These are phyloP conservation scores for Gallinago jamesoni DNA, from an alignment of 2,113 vertebrate species.

Conservation along the genomic window DNA sequence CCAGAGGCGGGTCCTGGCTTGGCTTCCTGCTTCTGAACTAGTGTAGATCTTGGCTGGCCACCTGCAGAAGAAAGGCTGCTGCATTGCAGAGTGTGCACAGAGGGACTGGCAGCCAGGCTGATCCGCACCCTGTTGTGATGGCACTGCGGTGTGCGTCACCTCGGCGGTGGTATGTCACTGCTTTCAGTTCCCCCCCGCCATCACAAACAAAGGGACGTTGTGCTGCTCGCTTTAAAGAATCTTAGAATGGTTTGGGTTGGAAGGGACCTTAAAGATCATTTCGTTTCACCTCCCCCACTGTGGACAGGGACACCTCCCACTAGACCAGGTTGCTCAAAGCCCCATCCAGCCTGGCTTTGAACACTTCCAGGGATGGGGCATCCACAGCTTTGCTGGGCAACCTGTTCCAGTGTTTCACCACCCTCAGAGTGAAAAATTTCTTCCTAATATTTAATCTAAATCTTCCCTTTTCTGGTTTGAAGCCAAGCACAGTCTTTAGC, in stretches of 20 bases:
- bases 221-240: not conserved
- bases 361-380: not conserved
- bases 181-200: not conserved
- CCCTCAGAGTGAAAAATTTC: not conserved
- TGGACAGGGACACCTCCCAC: not conserved
- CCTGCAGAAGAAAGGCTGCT: not conserved
- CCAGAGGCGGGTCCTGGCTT: not conserved
- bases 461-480: not conserved
- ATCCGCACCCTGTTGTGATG: not conserved
- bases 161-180: not conserved
- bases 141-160: not conserved
- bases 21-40: not conserved
- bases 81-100: not conserved
- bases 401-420: not conserved
- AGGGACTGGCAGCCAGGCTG: not conserved
- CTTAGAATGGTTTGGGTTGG: not conserved
- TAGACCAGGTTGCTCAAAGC: not conserved
- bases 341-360: not conserved
- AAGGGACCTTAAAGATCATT: not conserved
- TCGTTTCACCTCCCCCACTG: not conserved
- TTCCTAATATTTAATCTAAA: not conserved
- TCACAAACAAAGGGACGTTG: not conserved
- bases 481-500: not conserved
- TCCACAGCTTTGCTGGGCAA: not conserved
- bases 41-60: slow-evolving; percentile 3